A percentile compares a stretch with the other conserved stretches of the same genome.
Conservation (phyloP, 92 coral and sea anemone genomes). For the Anthopleura xanthogrammica region DNA sequence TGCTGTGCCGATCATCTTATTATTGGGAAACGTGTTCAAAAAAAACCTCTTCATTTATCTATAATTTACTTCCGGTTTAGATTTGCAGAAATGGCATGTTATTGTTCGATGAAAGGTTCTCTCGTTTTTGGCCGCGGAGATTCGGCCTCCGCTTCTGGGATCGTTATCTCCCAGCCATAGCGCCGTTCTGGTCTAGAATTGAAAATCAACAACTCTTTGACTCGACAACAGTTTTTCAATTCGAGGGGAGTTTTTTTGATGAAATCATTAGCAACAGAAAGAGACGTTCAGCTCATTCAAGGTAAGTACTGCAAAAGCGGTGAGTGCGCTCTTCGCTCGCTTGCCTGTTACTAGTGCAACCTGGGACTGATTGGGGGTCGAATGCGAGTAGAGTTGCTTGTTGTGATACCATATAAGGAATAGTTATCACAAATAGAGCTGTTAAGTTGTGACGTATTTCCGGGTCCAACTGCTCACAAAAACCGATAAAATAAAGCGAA, state of each 20-base stretch:
- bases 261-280: neutral
- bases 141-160: slow-evolving; percentile 47
- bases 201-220: neutral
- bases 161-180: slow-evolving; percentile 19
- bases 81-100: slow-evolving; percentile 28
- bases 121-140: slow-evolving; percentile 27
- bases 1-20: no score
- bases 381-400: no score
- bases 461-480: no score
- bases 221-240: neutral
- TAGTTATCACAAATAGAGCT: no score
- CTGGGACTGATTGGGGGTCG: no score
- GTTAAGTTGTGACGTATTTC: no score
- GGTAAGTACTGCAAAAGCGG: neutral
- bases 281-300: neutral
- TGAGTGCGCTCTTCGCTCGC: neutral
- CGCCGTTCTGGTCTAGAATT: slow-evolving; percentile 49
- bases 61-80: neutral
- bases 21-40: no score
- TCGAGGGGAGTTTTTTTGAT: neutral
- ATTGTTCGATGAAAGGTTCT: neutral
- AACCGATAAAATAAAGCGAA: no score
- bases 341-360: neutral
- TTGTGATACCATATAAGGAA: no score
- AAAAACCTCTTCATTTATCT: no score